Base-by-base conservation (phyloP, 2,113 vertebrate genomes). In the Orientallactaga bullata region DNA sequence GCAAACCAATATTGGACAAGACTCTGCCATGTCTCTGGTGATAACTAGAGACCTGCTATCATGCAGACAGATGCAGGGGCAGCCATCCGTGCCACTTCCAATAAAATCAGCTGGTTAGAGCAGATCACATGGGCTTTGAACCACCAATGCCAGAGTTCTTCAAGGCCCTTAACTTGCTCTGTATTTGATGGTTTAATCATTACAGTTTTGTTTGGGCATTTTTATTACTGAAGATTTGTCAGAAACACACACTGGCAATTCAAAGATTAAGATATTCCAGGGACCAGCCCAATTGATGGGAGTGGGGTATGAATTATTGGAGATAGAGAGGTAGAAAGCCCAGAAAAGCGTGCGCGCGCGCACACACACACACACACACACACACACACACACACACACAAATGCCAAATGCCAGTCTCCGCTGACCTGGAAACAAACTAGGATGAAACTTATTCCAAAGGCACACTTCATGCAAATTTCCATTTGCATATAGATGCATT, bases 161-260 rank as follows among this genome's bases (percentile, higher is more conserved):
- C 37, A 58, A 73, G 51, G 42, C 18, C 32, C 35, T 47, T 78
- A 35, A 47, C 28, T 78, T 55, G 17, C 21, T 35, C 21, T 60
- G 12, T 10, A 30, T 72, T 94, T 83, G 55, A 77, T 74, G 28
- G 68, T 13, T 89, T 86, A 79, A n/a, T 60, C 37, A 79, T 66
- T 39, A 37, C 11, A 65, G 35, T 69, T 73, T 79, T 79, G 61
- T 74, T 63, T 79, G 71, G 71, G 74, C 20, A 88, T 92, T 83
- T 92, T 88, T 85, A 71, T 94, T 71, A 55, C 32, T 79, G 13
- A 72, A 94, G 39, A 80, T 20, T 78, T 94, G 32, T 7, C 55
- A 89, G 86, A 96, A 96, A 35, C 28, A 88, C 10, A 79, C 60
- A 78, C 35, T 90, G 18, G 30, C 32, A 86, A 95, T 7, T 83